phyloP scores from a whole-genome alignment of 2,113 vertebrate genomes.

The Macquaria australasica region DNA sequence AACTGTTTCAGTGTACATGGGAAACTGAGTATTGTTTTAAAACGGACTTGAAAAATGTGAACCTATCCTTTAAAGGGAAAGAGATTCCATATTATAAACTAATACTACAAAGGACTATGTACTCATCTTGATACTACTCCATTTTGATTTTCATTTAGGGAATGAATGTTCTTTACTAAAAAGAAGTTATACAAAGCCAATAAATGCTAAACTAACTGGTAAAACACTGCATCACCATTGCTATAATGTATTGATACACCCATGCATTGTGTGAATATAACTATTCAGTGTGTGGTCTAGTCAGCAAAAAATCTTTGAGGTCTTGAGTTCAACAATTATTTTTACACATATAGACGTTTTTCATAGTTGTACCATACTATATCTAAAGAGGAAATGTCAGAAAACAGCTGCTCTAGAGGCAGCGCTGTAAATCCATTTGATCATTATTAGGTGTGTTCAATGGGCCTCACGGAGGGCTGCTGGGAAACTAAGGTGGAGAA shows the following conservation, averaged over 20 bases:
- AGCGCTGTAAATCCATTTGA: constrained; percentile 18
- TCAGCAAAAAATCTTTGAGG: not conserved
- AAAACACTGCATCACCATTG: too few species aligned
- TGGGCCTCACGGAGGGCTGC: not conserved
- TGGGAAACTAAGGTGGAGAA: not conserved
- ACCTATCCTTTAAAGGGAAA: too few species aligned
- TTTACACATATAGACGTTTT: not conserved
- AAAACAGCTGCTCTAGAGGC: constrained; percentile 1
- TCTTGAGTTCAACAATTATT: not conserved
- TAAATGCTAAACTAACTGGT: not conserved
- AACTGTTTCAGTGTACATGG: too few species aligned
- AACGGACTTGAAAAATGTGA: too few species aligned
- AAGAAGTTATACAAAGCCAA: too few species aligned
- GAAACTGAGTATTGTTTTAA: too few species aligned
- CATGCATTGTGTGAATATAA: not conserved
- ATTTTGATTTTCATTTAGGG: too few species aligned
- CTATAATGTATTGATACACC: too few species aligned
- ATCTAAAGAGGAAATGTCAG: not conserved
- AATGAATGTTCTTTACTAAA: too few species aligned
- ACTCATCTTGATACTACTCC: not conserved
- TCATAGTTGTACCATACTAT: too few species aligned
- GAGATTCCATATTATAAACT: not conserved
- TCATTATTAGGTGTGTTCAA: not conserved
- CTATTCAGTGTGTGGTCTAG: not conserved
- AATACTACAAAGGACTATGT: not conserved